Base-by-base conservation (phyloP, 2,888 invertebrate genomes). In the Pachycephus smyrnensis region DNA sequence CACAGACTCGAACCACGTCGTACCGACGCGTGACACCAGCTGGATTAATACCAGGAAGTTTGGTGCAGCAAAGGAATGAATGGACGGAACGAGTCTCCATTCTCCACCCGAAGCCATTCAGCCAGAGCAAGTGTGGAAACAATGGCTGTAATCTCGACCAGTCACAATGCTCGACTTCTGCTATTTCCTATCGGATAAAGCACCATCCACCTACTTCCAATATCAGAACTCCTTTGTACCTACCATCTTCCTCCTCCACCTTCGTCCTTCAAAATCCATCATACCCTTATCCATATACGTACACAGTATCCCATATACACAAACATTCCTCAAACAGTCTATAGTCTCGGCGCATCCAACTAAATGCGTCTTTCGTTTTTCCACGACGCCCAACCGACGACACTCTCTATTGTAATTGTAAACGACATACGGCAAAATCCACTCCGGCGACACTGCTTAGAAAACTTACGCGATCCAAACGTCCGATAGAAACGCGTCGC, bases 81-180 rank as follows among this genome's bases (percentile, higher is more conserved):
- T 71, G 71, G 71, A 71, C 33, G 31, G 74, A 68, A 40, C 32
- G 79, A 75, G 12, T 23, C 69, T 23, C 73, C 76, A 73, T 78
- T 75, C 75, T 69, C 71, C 73, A 68, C 76, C 77, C 74, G 75
- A 68, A 36, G 71, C 80, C 76, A 82, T 84, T 86, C 82, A 82
- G 76, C 79, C 77, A 79, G 80, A 81, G 82, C 82, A 76, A 84
- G 78, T 83, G 79, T 80, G 83, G 80, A 82, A 86, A 86, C 85
- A 86, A 86, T 85, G 80, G 85, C 82, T 84, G 82, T 84, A 86
- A 86, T 86, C 86, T 86, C 82, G 80, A 77, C 75, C 80, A 69
- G 83, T 82, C 82, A 84, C 85, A 84, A 86, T 86, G 82, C 85
- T 77, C 79, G 80, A 77, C 82, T 77, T 78, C 81, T 71, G 79